Base-by-base conservation (phyloP, 2,888 invertebrate genomes). In the Trissoscelio sp. region DNA sequence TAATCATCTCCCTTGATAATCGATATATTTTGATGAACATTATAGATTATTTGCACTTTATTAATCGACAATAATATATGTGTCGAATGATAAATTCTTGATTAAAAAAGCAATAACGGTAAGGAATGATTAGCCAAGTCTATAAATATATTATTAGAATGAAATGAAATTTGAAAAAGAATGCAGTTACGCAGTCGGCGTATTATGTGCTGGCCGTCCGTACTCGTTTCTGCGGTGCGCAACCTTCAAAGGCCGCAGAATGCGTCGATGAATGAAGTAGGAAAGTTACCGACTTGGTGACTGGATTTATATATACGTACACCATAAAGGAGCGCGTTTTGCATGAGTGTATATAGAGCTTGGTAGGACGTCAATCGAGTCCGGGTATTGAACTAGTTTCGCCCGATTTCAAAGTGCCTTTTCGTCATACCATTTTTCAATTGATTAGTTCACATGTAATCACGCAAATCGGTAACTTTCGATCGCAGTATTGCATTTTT, bases 221-320 rank as follows among this genome's bases (percentile, higher is more conserved):
- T 78, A 85, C 86, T 86, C 85, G 84, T 86, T 86, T 85, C 86
- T 84, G 84, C 83, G 82, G 82, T 67, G 85, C 83, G 86, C 89
- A 91, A 89, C 91, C 91, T 91, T 91, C 91, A 90, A 90, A 91
- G 91, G 91, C 91, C 91, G 87, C 88, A 87, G 88, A 89, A 88
- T 89, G 89, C 88, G 87, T 88, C 88, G 88, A 90, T 91, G 91
- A 90, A 91, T 90, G 91, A 90, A 89, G 87, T 87, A 88, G 87
- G 88, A 89, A 89, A 89, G 89, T 86, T 86, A 85, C 85, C 84
- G 86, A 85, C 87, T 83, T 83, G 82, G 78, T 84, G 83, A 87
- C 90, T 88, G 89, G 89, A 90, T 90, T 85, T 84, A 82, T 86
- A 85, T 86, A 85, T 84, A 81, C 77, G 67, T 64, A 12, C 58